Evolutionary conservation across 2,888 invertebrate genomes (phyloP).

Genomic region (Apamea epomidion): DNA sequence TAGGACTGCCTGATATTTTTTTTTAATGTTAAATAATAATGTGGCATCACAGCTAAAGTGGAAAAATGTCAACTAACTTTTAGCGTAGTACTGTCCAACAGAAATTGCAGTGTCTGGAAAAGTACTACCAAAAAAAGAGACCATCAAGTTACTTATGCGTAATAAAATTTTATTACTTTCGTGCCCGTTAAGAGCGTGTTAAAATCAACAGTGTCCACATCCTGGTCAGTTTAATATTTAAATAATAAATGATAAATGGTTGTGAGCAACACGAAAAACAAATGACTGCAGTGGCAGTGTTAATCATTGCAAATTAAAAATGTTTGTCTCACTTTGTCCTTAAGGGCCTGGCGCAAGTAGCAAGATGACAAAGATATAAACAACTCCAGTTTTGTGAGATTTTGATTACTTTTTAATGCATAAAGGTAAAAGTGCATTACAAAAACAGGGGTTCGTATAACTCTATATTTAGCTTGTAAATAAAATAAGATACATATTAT

Average conservation of each 20-base stretch:
- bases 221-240: slow-evolving; percentile 50
- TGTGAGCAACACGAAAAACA: slow-evolving; percentile 44
- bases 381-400: neutral
- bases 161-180: slow-evolving; percentile 19
- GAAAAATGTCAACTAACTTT: no score
- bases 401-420: no score
- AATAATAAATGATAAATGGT: slow-evolving; percentile 48
- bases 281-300: slow-evolving; percentile 57
- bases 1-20: no score
- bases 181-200: slow-evolving; percentile 29
- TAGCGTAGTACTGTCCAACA: neutral
- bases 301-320: slow-evolving; percentile 69
- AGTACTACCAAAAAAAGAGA: neutral
- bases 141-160: neutral
- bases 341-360: slow-evolving; percentile 38
- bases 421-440: no score
- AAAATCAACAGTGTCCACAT: slow-evolving; percentile 38
- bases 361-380: neutral
- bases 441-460: no score
- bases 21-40: no score
- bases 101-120: neutral
- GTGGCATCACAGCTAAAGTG: no score
- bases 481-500: no score
- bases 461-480: no score
- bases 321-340: slow-evolving; percentile 64